Evolutionary conservation across 2,113 vertebrate genomes (phyloP).

Genomic region (Myodes glareolus): DNA sequence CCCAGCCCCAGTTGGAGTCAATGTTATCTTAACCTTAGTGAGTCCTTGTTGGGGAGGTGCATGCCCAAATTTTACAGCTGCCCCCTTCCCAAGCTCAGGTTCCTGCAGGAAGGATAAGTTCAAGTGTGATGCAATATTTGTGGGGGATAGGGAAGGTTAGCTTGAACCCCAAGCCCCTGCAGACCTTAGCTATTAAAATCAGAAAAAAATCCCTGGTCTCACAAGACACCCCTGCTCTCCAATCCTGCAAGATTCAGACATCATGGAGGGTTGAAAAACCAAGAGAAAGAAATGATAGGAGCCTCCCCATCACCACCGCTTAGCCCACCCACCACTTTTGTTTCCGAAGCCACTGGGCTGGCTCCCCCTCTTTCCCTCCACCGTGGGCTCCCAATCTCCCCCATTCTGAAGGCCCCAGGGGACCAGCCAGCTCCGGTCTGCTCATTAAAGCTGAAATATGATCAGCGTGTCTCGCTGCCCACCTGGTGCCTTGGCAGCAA

Average conservation of each 20-base stretch:
- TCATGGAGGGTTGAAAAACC: not conserved
- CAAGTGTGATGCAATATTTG: not conserved
- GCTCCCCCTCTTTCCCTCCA: not conserved
- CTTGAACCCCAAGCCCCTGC: not conserved
- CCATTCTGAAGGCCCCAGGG: constrained; percentile 18
- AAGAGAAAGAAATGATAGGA: not conserved
- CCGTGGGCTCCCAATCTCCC: not conserved
- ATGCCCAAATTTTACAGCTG: not conserved
- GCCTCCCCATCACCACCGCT: not conserved
- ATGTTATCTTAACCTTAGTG: not conserved
- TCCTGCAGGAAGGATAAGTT: not conserved
- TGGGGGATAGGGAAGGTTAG: not conserved
- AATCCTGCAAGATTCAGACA: not conserved
- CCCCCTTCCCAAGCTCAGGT: not conserved
- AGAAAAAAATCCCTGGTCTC: not conserved
- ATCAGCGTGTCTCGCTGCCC: constrained; percentile 76
- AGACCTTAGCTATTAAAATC: not conserved
- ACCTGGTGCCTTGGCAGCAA: constrained; percentile 75
- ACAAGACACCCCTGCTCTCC: not conserved
- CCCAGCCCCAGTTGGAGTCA: not conserved
- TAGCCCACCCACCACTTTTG: not conserved
- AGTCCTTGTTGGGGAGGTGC: not conserved
- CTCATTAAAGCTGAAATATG: constrained; percentile 81
- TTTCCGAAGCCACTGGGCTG: not conserved
- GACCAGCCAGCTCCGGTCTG: constrained; percentile 73